phyloP scores from a whole-genome alignment of 2,888 invertebrate species.

The Drosophila koepferae region DNA sequence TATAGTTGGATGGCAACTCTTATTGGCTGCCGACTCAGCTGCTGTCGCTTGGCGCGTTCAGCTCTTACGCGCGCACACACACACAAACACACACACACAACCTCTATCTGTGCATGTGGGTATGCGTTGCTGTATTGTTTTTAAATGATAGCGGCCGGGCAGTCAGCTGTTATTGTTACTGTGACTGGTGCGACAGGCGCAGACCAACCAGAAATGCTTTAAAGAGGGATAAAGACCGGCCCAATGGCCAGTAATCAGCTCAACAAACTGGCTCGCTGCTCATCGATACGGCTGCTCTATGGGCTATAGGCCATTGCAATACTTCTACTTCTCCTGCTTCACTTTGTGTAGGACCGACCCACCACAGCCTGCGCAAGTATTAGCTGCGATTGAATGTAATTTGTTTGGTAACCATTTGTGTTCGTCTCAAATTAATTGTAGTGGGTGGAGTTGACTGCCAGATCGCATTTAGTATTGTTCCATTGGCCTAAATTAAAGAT shows the following conservation, averaged over 20 bases:
- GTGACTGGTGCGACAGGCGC: conserved; percentile 76
- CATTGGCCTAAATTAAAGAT: conserved; percentile 11
- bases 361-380: not conserved
- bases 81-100: conserved; percentile 18
- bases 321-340: not conserved
- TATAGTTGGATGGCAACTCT: conserved; percentile 84
- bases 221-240: conserved; percentile 75
- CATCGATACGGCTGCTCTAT: conserved; percentile 17
- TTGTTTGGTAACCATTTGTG: not conserved
- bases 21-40: conserved; percentile 81
- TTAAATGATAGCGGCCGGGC: conserved; percentile 72
- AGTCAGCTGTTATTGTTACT: conserved; percentile 78
- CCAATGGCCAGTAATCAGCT: conserved; percentile 68
- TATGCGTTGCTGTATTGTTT: conserved; percentile 57
- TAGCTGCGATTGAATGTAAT: conserved; percentile 1
- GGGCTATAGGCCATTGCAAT: conserved; percentile 5
- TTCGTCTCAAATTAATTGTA: conserved; percentile 8
- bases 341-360: not conserved
- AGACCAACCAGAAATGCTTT: conserved; percentile 82
- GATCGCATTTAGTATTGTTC: conserved; percentile 2
- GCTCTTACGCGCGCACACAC: conserved; percentile 49
- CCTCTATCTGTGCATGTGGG: not conserved
- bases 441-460: conserved; percentile 47
- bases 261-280: conserved; percentile 37
- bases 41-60: conserved; percentile 64